Base-by-base conservation (phyloP, 2,888 invertebrate species). In the Xestia c-nigrum region DNA sequence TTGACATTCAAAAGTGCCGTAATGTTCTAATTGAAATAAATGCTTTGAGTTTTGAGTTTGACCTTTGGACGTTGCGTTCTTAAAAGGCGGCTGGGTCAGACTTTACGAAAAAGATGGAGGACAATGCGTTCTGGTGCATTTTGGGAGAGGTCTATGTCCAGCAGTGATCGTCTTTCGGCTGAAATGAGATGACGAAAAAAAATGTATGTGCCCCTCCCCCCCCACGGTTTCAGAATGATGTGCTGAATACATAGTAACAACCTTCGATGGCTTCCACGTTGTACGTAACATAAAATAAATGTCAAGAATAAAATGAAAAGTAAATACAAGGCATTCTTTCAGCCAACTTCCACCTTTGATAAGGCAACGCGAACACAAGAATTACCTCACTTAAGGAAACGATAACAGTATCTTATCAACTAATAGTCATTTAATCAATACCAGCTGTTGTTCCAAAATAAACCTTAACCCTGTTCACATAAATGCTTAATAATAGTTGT, bases 381-480 rank as follows among this genome's bases (percentile, higher is more conserved):
- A 68, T 83, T 79, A 71, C 73, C 19, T 19, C 66, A 71, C 46
- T 50, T 40, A 61, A 57, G 57, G 66, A 55, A 70, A 47, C 59
- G 74, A 74, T 79, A 78, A 61, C 61, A 63, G 0, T 79, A 75
- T 68, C 74, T 75, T 75, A 78, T 81, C 73, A 43, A 46, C 38
- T 73, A 85, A 79, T 82, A 85, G 71, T 47, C n/a, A 46, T 57
- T 52, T 69, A 66, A 83, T 78, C 63, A 78, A 73, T 68, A 74
- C 12, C 50, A 21, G 40, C 43, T 57, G n/a, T 19, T 73, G 40
- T 68, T 40, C 40, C 5, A 74, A 75, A 72, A 59, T 85, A 21
- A 68, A 83, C 73, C 61, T 61, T 85, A 73, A 47, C 0, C 0
- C 0, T 16, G 64, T 52, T 10, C 0, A 7, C 19, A 61, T 85